These are phyloP conservation scores for Rhagonycha fulva DNA, from an alignment of 2,888 invertebrate genomes.

Conservation along the genomic window DNA sequence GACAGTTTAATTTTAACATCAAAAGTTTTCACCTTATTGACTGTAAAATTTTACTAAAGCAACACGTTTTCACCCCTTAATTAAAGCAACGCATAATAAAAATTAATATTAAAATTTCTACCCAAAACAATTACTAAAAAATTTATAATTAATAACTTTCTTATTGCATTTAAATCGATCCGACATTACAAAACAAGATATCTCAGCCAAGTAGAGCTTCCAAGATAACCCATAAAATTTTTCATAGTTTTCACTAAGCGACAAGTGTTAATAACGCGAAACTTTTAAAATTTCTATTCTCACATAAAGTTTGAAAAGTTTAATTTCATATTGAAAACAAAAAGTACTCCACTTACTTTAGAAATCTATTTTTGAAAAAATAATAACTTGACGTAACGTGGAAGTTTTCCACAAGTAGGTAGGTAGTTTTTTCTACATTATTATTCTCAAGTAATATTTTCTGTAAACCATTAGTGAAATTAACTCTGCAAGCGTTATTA, in stretches of 20 bases:
- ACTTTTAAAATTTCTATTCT: not conserved
- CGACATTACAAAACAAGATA: not conserved
- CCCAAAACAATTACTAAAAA: not conserved
- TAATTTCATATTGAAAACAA: not conserved
- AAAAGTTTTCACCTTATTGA: slow-evolving; percentile 1
- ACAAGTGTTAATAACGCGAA: slow-evolving; percentile 1
- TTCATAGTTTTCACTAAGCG: not conserved
- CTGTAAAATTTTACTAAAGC: not conserved
- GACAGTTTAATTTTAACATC: slow-evolving; percentile 23
- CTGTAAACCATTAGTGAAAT: not conserved
- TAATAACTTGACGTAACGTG: not conserved
- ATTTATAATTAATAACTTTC: not conserved
- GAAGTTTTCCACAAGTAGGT: not conserved
- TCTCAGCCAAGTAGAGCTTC: not conserved
- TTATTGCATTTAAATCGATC: not conserved
- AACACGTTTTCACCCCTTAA: not conserved
- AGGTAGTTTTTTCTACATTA: not conserved
- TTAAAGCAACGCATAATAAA: not conserved
- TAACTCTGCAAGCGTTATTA: not conserved
- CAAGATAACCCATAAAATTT: not conserved
- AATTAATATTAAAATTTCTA: not conserved
- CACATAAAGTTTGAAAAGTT: not conserved
- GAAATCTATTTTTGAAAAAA: not conserved
- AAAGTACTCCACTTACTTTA: not conserved
- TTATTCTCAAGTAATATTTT: not conserved